A percentile compares a stretch with the other conserved stretches of the same genome.
Evolutionary conservation across 2,113 vertebrate species (phyloP).

Genomic region (Columba livia): DNA sequence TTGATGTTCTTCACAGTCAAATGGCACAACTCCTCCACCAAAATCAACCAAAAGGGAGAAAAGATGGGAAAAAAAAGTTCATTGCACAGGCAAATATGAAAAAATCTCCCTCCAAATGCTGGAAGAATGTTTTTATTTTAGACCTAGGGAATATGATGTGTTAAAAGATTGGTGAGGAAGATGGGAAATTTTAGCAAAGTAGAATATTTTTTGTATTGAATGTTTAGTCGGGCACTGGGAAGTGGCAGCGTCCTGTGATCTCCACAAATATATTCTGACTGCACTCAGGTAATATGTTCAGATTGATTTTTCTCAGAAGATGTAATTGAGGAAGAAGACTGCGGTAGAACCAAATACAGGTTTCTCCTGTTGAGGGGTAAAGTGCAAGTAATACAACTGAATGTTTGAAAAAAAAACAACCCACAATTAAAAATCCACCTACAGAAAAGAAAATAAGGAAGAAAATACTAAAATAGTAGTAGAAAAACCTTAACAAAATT

Average conservation of each 20-base stretch:
- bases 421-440: too few species aligned
- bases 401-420: neutral
- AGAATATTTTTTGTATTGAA: neutral
- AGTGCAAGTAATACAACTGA: neutral
- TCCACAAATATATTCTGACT: neutral
- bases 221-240: neutral
- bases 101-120: neutral
- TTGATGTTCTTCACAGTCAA: neutral
- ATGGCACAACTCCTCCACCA: neutral
- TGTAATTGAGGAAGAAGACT: neutral
- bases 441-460: neutral
- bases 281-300: accelerated
- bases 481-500: neutral
- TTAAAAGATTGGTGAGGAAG: neutral
- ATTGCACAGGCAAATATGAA: neutral
- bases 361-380: neutral
- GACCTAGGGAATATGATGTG: neutral
- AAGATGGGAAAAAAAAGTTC: neutral
- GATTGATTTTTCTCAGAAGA: neutral
- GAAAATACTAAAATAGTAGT: neutral
- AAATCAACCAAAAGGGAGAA: neutral
- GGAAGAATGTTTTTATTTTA: neutral
- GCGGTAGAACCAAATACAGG: neutral
- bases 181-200: neutral
- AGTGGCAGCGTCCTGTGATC: neutral